Conservation (phyloP, 2,888 invertebrate genomes). For the Steinernema carpocapsae region DNA sequence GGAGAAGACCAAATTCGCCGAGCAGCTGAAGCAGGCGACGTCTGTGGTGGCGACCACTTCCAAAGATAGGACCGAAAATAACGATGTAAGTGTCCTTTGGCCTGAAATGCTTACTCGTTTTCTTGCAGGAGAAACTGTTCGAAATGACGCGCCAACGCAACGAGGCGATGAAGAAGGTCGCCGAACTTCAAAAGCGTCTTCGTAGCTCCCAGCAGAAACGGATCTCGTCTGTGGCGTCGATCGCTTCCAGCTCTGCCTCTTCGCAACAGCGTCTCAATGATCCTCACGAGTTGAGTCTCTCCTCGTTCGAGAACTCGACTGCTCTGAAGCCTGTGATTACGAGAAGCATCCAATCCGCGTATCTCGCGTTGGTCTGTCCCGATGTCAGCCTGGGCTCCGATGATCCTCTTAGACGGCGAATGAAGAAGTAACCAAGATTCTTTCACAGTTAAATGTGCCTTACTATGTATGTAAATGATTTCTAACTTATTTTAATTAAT, state of each 20-base stretch:
- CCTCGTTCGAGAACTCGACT: not conserved
- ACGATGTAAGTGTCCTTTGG: not conserved
- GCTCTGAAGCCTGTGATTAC: not conserved
- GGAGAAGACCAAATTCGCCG: no score
- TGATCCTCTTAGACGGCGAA: not conserved
- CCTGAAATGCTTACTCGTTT: not conserved
- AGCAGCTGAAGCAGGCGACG: no score
- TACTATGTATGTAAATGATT: not conserved
- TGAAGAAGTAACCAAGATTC: not conserved
- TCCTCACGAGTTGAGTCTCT: not conserved
- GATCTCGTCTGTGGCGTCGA: not conserved
- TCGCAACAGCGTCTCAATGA: not conserved
- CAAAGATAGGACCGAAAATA: no score
- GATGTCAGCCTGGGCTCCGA: not conserved
- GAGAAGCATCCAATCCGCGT: not conserved
- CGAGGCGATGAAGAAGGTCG: not conserved
- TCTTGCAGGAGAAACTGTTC: not conserved
- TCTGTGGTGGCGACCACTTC: no score
- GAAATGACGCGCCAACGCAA: constrained; percentile 5
- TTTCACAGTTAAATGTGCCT: not conserved
- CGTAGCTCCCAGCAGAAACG: not conserved
- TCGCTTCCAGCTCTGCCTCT: not conserved
- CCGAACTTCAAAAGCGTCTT: not conserved
- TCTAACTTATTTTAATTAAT: not conserved
- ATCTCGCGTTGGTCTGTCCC: not conserved